A percentile compares a stretch with the other conserved stretches of the same genome.
phyloP scores from a whole-genome alignment of 2,888 invertebrate species.

The Orchesella flavescens region DNA sequence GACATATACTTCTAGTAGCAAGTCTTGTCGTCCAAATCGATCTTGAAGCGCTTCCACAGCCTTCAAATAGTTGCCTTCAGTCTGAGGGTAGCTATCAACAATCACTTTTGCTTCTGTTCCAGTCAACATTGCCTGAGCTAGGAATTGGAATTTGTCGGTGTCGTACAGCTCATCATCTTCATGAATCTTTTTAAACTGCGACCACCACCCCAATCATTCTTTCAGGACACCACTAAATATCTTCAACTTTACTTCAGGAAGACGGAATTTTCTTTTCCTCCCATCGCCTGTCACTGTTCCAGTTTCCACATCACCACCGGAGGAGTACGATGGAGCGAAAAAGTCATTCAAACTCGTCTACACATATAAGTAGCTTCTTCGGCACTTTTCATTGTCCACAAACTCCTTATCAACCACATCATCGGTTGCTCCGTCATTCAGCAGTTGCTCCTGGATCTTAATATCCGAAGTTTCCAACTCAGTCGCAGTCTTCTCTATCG shows the following conservation, averaged over 20 bases:
- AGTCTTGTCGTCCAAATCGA: background rate
- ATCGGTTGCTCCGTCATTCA: too few relatives aligned
- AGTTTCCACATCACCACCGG: too few relatives aligned
- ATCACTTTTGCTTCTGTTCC: background rate
- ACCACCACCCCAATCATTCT: constrained; percentile 23
- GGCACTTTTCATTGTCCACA: too few relatives aligned
- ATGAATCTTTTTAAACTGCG: constrained; percentile 8
- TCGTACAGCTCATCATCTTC: background rate
- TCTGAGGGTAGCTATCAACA: background rate
- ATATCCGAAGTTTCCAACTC: too few relatives aligned
- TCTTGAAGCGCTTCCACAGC: background rate
- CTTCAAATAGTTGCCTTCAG: background rate
- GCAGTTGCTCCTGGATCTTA: too few relatives aligned
- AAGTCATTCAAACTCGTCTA: too few relatives aligned
- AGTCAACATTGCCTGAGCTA: background rate
- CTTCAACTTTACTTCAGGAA: background rate
- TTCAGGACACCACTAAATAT: constrained; percentile 7
- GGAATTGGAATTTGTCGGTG: background rate
- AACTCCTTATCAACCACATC: too few relatives aligned
- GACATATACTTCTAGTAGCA: constrained; percentile 19
- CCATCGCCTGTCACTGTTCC: too few relatives aligned
- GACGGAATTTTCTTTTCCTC: too few relatives aligned
- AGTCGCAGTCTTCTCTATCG: too few relatives aligned
- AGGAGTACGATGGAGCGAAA: too few relatives aligned
- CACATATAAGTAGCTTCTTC: too few relatives aligned